These are phyloP conservation scores for Trialeurodes vaporariorum DNA, from an alignment of 1,140 invertebrate genomes.

Conservation along the genomic window DNA sequence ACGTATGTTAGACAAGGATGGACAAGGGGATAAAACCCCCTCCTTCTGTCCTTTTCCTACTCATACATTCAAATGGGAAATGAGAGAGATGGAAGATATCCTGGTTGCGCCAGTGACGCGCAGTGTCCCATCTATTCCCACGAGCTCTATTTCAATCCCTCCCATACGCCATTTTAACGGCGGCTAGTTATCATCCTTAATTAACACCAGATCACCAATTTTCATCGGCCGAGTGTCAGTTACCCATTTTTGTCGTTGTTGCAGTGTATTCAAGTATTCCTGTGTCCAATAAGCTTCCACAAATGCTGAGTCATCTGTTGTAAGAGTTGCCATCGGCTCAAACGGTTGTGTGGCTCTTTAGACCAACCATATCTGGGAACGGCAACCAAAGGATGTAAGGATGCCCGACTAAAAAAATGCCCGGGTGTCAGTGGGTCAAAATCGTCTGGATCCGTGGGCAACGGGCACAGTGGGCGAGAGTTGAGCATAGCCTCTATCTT, in stretches of 20 bases:
- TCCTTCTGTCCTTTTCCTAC: too few species aligned
- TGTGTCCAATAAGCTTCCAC: slow-evolving; percentile 25
- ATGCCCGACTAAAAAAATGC: neutral
- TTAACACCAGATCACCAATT: slow-evolving; percentile 22
- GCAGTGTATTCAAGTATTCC: slow-evolving; percentile 27
- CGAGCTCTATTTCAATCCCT: too few species aligned
- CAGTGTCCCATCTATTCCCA: too few species aligned
- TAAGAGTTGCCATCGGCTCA: slow-evolving; percentile 23
- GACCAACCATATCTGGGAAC: neutral
- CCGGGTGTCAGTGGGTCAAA: neutral
- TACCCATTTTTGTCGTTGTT: slow-evolving; percentile 25
- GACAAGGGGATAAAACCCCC: too few species aligned
- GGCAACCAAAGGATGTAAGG: neutral
- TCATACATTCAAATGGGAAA: too few species aligned
- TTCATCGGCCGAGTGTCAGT: slow-evolving; percentile 6
- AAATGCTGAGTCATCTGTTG: slow-evolving; percentile 25
- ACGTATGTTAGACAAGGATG: too few species aligned
- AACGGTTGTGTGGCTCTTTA: neutral
- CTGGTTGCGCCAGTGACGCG: too few species aligned
- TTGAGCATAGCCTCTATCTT: neutral
- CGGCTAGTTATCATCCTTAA: slow-evolving; percentile 21
- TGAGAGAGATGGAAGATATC: too few species aligned
- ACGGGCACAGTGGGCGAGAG: slow-evolving; percentile 2
- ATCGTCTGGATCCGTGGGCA: slow-evolving; percentile 15
- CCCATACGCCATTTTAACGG: slow-evolving; percentile 9